A percentile compares a stretch with the other conserved stretches of the same genome.
Conservation (phyloP, 2,113 vertebrate species). For the Quiscalus mexicanus region DNA sequence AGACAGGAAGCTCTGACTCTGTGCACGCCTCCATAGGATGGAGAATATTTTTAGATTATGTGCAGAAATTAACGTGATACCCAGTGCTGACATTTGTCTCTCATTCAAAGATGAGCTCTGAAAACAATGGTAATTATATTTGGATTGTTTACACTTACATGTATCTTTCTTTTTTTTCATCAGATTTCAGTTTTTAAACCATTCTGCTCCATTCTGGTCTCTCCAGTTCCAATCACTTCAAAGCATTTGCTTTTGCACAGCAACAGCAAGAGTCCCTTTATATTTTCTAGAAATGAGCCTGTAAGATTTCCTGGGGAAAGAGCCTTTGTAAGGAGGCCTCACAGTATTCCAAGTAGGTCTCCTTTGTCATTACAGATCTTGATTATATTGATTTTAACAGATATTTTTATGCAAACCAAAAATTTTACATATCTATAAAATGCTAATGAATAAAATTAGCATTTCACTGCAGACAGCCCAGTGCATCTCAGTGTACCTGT, state of each 20-base stretch:
- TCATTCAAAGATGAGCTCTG: not conserved
- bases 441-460: not conserved
- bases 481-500: not conserved
- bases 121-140: not conserved
- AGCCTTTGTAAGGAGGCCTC: not conserved
- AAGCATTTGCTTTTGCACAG: not conserved
- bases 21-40: not conserved
- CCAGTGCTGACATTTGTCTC: not conserved
- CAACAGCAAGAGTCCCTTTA: not conserved
- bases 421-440: not conserved
- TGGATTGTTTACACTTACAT: not conserved
- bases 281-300: not conserved
- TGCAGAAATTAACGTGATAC: not conserved
- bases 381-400: not conserved
- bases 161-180: not conserved
- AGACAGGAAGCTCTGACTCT: not conserved
- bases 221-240: not conserved
- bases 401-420: not conserved
- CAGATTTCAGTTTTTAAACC: not conserved
- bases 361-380: not conserved
- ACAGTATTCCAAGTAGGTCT: not conserved
- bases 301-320: not conserved
- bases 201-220: not conserved
- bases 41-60: not conserved
- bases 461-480: not conserved